Conservation (phyloP, 1,140 invertebrate genomes). For the Temnothorax nylanderi region DNA sequence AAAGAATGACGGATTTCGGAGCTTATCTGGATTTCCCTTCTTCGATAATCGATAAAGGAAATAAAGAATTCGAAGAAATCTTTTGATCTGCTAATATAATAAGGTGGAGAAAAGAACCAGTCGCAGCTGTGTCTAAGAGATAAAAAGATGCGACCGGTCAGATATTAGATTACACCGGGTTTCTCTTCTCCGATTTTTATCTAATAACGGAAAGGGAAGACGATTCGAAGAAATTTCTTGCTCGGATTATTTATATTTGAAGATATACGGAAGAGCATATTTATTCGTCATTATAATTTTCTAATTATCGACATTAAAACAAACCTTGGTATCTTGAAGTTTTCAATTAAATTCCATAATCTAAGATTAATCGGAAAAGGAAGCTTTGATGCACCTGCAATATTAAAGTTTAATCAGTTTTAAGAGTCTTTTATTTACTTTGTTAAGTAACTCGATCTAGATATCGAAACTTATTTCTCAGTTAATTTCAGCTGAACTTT, state of each 20-base stretch:
- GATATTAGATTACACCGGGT: neutral
- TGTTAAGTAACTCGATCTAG: neutral
- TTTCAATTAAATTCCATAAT: neutral
- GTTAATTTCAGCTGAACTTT: neutral
- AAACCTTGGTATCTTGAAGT: neutral
- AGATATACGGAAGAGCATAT: neutral
- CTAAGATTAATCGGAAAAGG: neutral
- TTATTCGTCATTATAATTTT: neutral
- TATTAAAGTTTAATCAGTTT: slow-evolving; percentile 22
- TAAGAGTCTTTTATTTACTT: neutral
- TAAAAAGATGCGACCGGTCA: neutral
- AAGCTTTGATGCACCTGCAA: neutral
- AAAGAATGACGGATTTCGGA: neutral
- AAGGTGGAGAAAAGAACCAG: neutral
- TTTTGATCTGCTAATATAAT: neutral
- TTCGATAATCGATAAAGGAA: neutral
- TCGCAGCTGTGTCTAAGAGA: neutral
- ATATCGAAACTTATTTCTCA: neutral
- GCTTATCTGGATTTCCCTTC: no score
- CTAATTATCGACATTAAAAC: neutral
- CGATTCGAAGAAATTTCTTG: neutral
- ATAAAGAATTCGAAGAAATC: neutral
- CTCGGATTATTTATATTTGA: neutral
- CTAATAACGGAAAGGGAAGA: neutral
- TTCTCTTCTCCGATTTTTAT: neutral